These are phyloP conservation scores for Aethina tumida DNA, from an alignment of 1,140 invertebrate genomes.

Conservation along the genomic window DNA sequence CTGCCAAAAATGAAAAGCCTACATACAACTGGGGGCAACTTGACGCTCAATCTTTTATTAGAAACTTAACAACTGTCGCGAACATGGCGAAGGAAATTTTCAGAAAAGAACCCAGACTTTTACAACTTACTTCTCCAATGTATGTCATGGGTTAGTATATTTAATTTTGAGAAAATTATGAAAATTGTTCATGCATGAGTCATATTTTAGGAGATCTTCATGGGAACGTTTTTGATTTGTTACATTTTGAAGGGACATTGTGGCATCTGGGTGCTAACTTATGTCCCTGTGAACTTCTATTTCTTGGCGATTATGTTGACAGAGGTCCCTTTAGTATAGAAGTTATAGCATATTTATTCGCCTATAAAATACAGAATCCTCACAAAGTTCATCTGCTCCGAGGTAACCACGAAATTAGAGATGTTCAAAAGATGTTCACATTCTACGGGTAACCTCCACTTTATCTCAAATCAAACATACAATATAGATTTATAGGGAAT, in stretches of 20 bases:
- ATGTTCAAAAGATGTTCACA: conserved; percentile 59
- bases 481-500: conserved; percentile 39
- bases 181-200: not conserved
- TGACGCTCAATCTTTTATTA: conserved; percentile 16
- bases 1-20: conserved; percentile 14
- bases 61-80: conserved; percentile 22
- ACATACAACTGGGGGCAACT: conserved; percentile 26
- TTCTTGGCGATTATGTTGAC: conserved; percentile 61
- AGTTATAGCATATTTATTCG: conserved; percentile 53
- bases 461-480: conserved; percentile 3
- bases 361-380: conserved; percentile 52
- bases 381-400: conserved; percentile 48
- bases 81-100: conserved; percentile 32
- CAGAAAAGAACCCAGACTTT: conserved; percentile 32
- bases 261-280: conserved; percentile 36
- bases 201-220: conserved; percentile 37
- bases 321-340: conserved; percentile 50
- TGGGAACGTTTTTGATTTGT: conserved; percentile 38
- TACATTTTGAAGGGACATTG: conserved; percentile 37
- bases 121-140: conserved; percentile 36
- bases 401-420: conserved; percentile 56
- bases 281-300: conserved; percentile 47
- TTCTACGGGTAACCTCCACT: conserved; percentile 43
- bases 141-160: conserved; percentile 30
- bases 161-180: conserved; percentile 2